Conservation (phyloP, 1,140 invertebrate species). For the Maconellicoccus hirsutus region DNA sequence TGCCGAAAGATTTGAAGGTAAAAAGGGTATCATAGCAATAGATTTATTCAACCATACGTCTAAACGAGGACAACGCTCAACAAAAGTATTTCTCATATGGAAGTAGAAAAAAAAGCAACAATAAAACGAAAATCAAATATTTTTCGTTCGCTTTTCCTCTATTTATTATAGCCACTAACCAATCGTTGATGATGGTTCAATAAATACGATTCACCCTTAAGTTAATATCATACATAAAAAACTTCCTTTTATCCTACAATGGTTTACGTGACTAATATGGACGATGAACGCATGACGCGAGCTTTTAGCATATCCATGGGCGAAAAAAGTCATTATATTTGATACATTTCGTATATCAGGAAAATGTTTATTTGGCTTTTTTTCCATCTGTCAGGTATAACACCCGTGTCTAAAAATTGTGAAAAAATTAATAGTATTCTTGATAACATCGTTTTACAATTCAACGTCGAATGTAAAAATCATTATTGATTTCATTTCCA, state of each 20-base stretch:
- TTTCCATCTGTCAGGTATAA: too few relatives aligned
- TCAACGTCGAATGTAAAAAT: too few relatives aligned
- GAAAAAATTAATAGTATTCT: too few relatives aligned
- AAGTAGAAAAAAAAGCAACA: not conserved
- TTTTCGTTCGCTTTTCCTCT: conserved; percentile 8
- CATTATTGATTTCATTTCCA: too few relatives aligned
- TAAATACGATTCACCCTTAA: not conserved
- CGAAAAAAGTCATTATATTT: too few relatives aligned
- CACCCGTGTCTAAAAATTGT: too few relatives aligned
- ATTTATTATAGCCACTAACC: not conserved
- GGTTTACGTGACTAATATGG: not conserved
- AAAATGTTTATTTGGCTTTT: too few relatives aligned
- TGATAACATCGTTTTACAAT: too few relatives aligned
- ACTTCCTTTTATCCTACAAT: not conserved
- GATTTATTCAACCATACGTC: not conserved
- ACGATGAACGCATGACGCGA: too few relatives aligned
- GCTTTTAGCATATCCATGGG: too few relatives aligned
- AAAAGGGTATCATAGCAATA: not conserved
- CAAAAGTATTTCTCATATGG: not conserved
- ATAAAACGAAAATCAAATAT: conserved; percentile 5
- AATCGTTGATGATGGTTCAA: conserved; percentile 2
- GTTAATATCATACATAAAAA: not conserved
- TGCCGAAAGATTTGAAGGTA: not conserved
- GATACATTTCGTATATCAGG: too few relatives aligned
- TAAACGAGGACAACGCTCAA: not conserved